Evolutionary conservation across 1,140 invertebrate species (phyloP).

Genomic region (Drosophila nasuta): DNA sequence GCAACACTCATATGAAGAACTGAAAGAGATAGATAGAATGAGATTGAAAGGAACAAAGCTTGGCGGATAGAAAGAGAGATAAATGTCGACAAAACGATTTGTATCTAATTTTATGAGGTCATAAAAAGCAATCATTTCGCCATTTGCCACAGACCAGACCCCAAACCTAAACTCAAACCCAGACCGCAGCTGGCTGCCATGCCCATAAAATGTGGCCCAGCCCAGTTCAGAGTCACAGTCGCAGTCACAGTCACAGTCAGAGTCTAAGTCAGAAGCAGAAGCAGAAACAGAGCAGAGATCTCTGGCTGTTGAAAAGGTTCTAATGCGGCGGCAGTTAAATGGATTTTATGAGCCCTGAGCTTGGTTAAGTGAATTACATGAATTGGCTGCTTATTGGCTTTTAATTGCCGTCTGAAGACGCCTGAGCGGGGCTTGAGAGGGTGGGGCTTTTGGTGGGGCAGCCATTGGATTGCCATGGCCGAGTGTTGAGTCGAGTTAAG

Average conservation of each 20-base stretch:
- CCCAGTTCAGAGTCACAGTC: slow-evolving; percentile 19
- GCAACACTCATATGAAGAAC: slow-evolving; percentile 19
- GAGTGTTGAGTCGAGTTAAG: no score
- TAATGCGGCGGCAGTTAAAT: slow-evolving; percentile 72
- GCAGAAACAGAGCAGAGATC: slow-evolving; percentile 23
- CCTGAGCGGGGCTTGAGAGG: slow-evolving; percentile 1
- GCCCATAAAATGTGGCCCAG: slow-evolving; percentile 65
- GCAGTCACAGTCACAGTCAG: slow-evolving; percentile 7
- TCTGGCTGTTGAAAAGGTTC: slow-evolving; percentile 60
- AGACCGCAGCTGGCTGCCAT: slow-evolving; percentile 71
- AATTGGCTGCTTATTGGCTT: slow-evolving; percentile 78
- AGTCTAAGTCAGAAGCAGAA: not conserved
- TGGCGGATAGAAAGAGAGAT: slow-evolving; percentile 41
- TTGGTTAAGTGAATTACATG: slow-evolving; percentile 78
- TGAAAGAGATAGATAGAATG: not conserved
- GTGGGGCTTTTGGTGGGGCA: not conserved
- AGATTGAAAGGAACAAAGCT: slow-evolving; percentile 17
- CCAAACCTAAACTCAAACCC: not conserved
- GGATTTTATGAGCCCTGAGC: slow-evolving; percentile 68
- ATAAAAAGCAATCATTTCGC: slow-evolving; percentile 84
- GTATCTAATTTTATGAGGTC: slow-evolving; percentile 84
- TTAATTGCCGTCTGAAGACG: slow-evolving; percentile 63
- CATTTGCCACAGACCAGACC: slow-evolving; percentile 63
- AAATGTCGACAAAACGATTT: slow-evolving; percentile 82
- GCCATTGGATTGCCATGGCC: not conserved